Evolutionary conservation across 2,113 vertebrate genomes (phyloP).

Genomic region (Poeciliopsis prolifica): DNA sequence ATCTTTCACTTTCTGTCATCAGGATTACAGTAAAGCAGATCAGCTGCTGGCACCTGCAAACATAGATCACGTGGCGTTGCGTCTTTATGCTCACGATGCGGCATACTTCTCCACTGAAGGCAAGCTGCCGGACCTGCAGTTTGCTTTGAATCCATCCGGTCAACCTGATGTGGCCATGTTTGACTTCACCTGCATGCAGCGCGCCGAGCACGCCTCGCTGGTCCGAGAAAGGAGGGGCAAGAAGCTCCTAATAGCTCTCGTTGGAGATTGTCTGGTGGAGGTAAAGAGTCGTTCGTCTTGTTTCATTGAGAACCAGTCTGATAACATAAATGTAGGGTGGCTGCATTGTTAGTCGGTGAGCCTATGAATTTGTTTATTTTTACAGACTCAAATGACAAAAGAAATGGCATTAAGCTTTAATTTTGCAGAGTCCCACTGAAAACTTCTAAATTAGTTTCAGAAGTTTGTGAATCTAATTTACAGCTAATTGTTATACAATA

Average conservation of each 20-base stretch:
- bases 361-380: not conserved
- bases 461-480: not conserved
- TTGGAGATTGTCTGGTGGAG: conserved; percentile 96
- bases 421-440: not conserved
- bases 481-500: too few species aligned
- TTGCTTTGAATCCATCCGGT: conserved; percentile 74
- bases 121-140: conserved; percentile 81
- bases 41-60: conserved; percentile 83
- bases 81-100: conserved; percentile 81
- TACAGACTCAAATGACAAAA: not conserved
- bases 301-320: not conserved
- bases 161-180: conserved; percentile 86
- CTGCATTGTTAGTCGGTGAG: not conserved
- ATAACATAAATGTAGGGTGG: not conserved
- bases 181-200: conserved; percentile 90
- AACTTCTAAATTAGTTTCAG: not conserved
- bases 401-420: not conserved
- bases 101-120: conserved; percentile 85
- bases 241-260: conserved; percentile 82
- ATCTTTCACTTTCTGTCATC: conserved; percentile 14
- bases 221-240: conserved; percentile 81
- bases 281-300: conserved; percentile 64
- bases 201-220: conserved; percentile 85
- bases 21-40: conserved; percentile 82
- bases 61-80: conserved; percentile 79